Evolutionary conservation across 2,888 invertebrate species (phyloP).

Genomic region (Tetrapedia diversipes): DNA sequence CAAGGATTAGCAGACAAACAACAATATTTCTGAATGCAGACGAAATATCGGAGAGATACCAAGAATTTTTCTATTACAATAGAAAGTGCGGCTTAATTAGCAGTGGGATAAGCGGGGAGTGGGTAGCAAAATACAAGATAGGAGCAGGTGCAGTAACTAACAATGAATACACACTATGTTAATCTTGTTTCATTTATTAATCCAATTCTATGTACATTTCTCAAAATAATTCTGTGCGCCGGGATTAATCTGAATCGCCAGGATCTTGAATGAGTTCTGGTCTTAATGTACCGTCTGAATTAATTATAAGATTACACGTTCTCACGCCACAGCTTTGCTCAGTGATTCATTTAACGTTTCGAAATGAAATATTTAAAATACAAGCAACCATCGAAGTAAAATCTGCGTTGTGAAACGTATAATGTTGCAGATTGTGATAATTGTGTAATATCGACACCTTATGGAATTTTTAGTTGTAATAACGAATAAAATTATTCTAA

Average conservation of each 20-base stretch:
- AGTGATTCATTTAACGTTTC: too few relatives aligned
- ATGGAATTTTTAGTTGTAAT: too few relatives aligned
- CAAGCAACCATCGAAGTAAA: too few relatives aligned
- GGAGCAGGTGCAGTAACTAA: slow-evolving; percentile 11
- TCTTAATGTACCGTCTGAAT: not conserved
- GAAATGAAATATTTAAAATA: too few relatives aligned
- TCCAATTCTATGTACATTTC: not conserved
- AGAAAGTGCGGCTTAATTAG: slow-evolving; percentile 19
- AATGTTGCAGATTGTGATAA: too few relatives aligned
- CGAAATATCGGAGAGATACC: not conserved
- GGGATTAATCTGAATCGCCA: not conserved
- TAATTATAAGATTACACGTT: not conserved
- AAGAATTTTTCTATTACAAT: not conserved
- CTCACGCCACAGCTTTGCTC: not conserved
- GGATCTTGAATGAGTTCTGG: not conserved
- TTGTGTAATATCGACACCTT: too few relatives aligned
- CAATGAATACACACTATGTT: not conserved
- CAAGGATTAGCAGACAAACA: not conserved
- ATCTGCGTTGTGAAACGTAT: too few relatives aligned
- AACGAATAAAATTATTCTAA: too few relatives aligned
- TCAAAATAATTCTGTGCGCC: not conserved
- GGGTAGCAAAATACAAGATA: not conserved
- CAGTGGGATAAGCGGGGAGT: not conserved
- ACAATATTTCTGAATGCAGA: not conserved
- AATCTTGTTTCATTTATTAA: slow-evolving; percentile 17